A percentile compares a stretch with the other conserved stretches of the same genome.
These are phyloP conservation scores for Helarctos malayanus DNA, from an alignment of 2,797 vertebrate species.

Conservation along the genomic window DNA sequence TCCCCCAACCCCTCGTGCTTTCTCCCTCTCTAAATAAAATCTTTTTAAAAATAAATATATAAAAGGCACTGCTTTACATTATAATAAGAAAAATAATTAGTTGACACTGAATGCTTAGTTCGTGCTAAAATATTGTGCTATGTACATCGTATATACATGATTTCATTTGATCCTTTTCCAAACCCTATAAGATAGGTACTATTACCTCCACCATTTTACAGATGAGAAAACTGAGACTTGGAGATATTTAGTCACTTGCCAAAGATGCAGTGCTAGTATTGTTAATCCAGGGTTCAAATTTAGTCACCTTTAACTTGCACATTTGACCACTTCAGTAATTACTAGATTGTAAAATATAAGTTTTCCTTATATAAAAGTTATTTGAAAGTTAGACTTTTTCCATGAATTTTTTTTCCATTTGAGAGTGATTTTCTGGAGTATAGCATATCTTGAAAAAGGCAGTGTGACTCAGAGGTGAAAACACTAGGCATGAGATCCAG, in stretches of 20 bases:
- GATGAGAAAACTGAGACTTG: slow-evolving; percentile 13
- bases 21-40: background rate
- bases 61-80: background rate
- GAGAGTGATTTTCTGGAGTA: background rate
- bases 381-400: background rate
- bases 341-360: background rate
- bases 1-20: background rate
- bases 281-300: slow-evolving; percentile 3
- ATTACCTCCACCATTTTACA: background rate
- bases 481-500: background rate
- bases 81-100: slow-evolving; percentile 12
- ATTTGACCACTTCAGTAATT: background rate
- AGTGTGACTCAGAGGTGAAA: background rate
- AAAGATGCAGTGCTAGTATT: background rate
- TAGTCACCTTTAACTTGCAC: background rate
- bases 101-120: background rate
- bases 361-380: slow-evolving; percentile 8
- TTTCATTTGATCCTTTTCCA: slow-evolving; percentile 7
- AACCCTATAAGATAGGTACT: background rate
- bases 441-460: background rate
- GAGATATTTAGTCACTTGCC: background rate
- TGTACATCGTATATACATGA: background rate
- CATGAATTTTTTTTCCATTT: background rate
- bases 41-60: background rate
- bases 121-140: background rate